Percentiles rank a stretch among this genome's conserved stretches.
Conservation (phyloP, 2,888 invertebrate species). For the Baronia brevicornis region DNA sequence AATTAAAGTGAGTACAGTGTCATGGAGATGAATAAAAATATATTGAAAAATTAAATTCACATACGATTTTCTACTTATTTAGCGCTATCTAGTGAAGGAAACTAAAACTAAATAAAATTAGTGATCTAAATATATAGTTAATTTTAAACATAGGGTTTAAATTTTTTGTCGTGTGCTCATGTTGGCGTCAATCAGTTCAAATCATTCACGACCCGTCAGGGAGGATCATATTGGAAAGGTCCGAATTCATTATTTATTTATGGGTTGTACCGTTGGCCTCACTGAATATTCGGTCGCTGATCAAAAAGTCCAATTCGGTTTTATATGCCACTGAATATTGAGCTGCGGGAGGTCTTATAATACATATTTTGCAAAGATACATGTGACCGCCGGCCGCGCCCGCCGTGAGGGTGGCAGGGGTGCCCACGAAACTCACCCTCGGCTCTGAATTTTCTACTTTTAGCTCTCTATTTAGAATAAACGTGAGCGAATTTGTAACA, state of each 20-base stretch:
- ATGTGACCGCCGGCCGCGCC: slow-evolving; percentile 17
- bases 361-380: slow-evolving; percentile 47
- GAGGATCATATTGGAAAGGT: slow-evolving; percentile 23
- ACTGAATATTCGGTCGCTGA: slow-evolving; percentile 37
- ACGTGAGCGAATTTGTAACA: too few relatives aligned
- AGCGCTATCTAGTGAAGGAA: too few relatives aligned
- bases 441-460: neutral
- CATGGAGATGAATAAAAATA: too few relatives aligned
- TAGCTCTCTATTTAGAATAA: too few relatives aligned
- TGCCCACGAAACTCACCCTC: neutral
- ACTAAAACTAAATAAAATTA: too few relatives aligned
- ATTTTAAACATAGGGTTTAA: too few relatives aligned
- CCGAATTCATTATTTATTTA: slow-evolving; percentile 31
- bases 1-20: too few relatives aligned
- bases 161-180: neutral
- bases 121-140: too few relatives aligned
- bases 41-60: too few relatives aligned
- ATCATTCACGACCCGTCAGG: slow-evolving; percentile 17
- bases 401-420: neutral
- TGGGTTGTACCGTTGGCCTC: slow-evolving; percentile 25
- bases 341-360: slow-evolving; percentile 34
- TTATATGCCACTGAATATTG: slow-evolving; percentile 63
- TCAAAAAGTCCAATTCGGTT: slow-evolving; percentile 49
- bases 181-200: slow-evolving; percentile 4
- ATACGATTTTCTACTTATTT: too few relatives aligned